A percentile compares a stretch with the other conserved stretches of the same genome.
phyloP scores from a whole-genome alignment of 2,888 invertebrate genomes.

The Mechanitis mazaeus region DNA sequence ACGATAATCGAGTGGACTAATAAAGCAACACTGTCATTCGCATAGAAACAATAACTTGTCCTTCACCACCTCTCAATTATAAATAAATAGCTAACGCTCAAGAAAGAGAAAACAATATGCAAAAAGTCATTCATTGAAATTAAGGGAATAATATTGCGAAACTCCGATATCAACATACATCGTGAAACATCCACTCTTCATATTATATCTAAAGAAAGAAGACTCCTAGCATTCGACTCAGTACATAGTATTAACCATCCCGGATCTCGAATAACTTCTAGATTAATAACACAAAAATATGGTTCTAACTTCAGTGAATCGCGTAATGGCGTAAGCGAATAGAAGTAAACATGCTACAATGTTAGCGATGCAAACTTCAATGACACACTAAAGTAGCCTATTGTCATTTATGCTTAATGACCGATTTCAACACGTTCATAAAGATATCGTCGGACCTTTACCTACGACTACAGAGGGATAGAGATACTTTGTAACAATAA shows the following conservation, averaged over 20 bases:
- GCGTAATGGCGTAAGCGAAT: not conserved
- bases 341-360: not conserved
- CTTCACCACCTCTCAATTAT: not conserved
- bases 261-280: not conserved
- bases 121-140: not conserved
- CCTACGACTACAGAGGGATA: not conserved
- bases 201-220: not conserved
- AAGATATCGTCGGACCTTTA: constrained; percentile 2
- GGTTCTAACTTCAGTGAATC: not conserved
- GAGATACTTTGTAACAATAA: constrained; percentile 5
- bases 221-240: not conserved
- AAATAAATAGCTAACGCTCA: too few species aligned
- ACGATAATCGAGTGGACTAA: not conserved
- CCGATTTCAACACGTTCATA: not conserved
- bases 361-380: not conserved
- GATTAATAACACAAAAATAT: not conserved
- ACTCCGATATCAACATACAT: too few species aligned
- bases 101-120: too few species aligned
- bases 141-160: not conserved
- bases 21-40: not conserved
- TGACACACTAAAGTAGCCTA: not conserved
- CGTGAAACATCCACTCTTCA: not conserved
- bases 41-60: not conserved
- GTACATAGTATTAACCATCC: not conserved
- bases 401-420: not conserved